Conservation (phyloP, 1,140 invertebrate species). For the Zelostemma sp. region DNA sequence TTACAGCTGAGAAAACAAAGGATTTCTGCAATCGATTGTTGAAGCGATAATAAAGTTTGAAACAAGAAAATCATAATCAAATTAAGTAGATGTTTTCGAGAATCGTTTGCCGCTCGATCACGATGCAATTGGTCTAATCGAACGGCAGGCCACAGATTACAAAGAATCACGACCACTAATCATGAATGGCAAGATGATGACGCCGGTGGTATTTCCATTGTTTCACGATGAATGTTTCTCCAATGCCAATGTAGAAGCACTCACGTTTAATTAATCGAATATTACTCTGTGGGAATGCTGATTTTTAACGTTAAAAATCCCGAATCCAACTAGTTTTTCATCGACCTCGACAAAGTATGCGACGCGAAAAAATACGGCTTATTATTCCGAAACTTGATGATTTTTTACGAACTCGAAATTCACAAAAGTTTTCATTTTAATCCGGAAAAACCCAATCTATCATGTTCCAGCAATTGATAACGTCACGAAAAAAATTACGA, state of each 20-base stretch:
- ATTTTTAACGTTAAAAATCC: too few relatives aligned
- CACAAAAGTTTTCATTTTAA: too few relatives aligned
- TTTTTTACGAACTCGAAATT: too few relatives aligned
- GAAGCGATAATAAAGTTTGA: constrained; percentile 27
- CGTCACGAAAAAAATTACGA: too few relatives aligned
- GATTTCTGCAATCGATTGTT: constrained; percentile 28
- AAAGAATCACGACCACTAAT: constrained; percentile 41
- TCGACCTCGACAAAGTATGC: too few relatives aligned
- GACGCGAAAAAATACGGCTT: too few relatives aligned
- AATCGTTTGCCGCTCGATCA: constrained; percentile 33
- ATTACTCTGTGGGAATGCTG: too few relatives aligned
- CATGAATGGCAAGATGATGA: constrained; percentile 33
- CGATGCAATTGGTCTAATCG: constrained; percentile 45
- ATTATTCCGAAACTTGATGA: too few relatives aligned
- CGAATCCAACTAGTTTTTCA: too few relatives aligned
- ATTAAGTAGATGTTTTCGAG: constrained; percentile 41
- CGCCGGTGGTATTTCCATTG: constrained; percentile 50
- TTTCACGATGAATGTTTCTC: constrained; percentile 18
- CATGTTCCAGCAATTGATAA: too few relatives aligned
- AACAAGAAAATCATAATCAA: constrained; percentile 35
- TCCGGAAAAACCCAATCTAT: too few relatives aligned
- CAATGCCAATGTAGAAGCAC: constrained; percentile 30
- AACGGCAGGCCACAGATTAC: constrained; percentile 30
- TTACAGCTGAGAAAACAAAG: constrained; percentile 22
- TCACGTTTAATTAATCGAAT: too few relatives aligned